A percentile compares a stretch with the other conserved stretches of the same genome.
phyloP scores from a whole-genome alignment of 2,113 vertebrate species.

The Lepisosteus osseus region DNA sequence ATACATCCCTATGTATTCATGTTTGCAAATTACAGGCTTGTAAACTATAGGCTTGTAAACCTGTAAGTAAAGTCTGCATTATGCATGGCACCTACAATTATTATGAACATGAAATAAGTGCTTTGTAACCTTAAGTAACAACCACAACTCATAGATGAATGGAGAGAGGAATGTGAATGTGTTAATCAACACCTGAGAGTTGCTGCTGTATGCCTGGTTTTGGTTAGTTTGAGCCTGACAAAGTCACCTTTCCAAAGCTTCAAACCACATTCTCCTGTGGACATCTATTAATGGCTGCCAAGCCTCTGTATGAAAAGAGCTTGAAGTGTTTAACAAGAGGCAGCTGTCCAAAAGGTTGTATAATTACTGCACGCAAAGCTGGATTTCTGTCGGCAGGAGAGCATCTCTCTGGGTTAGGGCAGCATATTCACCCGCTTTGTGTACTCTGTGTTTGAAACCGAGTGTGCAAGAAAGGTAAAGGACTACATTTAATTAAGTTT shows the following conservation, averaged over 20 bases:
- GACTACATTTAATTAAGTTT: background rate
- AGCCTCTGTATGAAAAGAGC: background rate
- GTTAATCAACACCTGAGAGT: background rate
- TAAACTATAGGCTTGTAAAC: too few relatives aligned
- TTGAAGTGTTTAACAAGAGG: background rate
- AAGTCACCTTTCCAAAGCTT: background rate
- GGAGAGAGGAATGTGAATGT: background rate
- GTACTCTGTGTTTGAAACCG: background rate
- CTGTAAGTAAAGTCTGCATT: too few relatives aligned
- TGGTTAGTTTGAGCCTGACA: background rate
- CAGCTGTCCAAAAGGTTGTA: background rate
- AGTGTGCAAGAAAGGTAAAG: background rate
- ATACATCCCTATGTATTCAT: too few relatives aligned
- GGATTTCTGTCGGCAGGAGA: background rate
- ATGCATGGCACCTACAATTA: too few relatives aligned
- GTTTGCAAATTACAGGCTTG: too few relatives aligned
- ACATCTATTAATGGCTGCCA: background rate
- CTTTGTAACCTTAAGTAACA: too few relatives aligned
- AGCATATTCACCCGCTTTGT: background rate
- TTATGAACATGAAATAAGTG: too few relatives aligned
- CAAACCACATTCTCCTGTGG: conserved; percentile 2
- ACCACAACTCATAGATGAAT: too few relatives aligned
- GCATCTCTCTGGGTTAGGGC: background rate
- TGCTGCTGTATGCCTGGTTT: background rate
- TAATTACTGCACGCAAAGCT: background rate